These are phyloP conservation scores for Podarcis muralis DNA, from an alignment of 2,113 vertebrate species.

Conservation along the genomic window DNA sequence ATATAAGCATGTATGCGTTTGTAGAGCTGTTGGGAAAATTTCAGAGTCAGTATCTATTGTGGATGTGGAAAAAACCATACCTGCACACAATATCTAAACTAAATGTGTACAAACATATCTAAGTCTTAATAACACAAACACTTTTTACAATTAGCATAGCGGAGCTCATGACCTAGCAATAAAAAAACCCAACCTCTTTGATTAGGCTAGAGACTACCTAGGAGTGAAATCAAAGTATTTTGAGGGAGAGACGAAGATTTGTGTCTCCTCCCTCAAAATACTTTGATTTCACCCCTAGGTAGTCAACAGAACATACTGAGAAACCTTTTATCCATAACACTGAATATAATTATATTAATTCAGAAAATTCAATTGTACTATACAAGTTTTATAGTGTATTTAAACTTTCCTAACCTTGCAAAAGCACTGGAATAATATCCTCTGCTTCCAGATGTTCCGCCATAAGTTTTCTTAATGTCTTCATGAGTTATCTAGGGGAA, in stretches of 20 bases:
- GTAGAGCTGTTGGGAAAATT: conserved; percentile 86
- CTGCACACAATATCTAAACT: background rate
- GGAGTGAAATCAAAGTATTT: background rate
- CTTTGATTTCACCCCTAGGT: no score
- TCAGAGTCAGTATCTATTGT: conserved; percentile 2
- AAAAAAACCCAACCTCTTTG: background rate
- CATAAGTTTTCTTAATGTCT: conserved; percentile 98
- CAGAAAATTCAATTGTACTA: background rate
- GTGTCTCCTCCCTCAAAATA: no score
- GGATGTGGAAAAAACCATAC: rapidly evolving
- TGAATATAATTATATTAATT: background rate
- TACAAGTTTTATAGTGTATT: background rate
- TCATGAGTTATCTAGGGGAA: conserved; percentile 93
- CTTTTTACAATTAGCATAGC: background rate
- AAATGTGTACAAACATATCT: background rate
- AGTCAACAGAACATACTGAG: background rate
- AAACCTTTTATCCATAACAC: background rate
- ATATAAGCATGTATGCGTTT: conserved; percentile 99
- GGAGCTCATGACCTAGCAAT: background rate
- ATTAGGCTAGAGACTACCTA: background rate
- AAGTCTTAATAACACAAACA: no score
- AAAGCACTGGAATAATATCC: conserved; percentile 99
- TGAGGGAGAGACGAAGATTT: no score
- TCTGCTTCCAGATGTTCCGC: conserved; percentile 95
- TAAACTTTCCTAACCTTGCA: conserved; percentile 85